Conservation (phyloP, 2,113 vertebrate genomes). For the Australoheros scitulus region DNA sequence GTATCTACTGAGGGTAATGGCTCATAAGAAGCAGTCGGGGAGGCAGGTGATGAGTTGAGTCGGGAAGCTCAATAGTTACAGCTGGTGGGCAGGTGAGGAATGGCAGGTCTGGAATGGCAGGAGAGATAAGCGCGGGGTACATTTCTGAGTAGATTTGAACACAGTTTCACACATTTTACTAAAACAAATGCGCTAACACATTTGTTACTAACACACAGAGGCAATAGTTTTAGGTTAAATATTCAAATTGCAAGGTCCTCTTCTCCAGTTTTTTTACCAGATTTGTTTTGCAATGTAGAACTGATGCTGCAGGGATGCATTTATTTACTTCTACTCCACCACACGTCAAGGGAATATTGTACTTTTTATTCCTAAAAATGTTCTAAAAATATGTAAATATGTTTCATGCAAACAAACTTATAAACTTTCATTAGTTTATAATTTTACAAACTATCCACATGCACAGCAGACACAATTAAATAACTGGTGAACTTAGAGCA, state of each 20-base stretch:
- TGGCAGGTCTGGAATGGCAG: not conserved
- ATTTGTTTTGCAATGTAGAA: not conserved
- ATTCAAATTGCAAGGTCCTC: not conserved
- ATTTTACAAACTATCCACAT: not conserved
- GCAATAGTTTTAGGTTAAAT: not conserved
- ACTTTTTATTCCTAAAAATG: not conserved
- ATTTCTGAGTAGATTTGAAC: not conserved
- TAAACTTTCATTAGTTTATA: not conserved
- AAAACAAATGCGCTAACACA: not conserved
- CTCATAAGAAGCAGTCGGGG: slow-evolving; percentile 26
- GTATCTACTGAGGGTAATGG: slow-evolving; percentile 27
- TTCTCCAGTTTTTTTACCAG: not conserved
- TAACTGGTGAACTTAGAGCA: not conserved
- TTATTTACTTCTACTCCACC: not conserved
- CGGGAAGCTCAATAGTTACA: not conserved
- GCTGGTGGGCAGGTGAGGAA: slow-evolving; percentile 41
- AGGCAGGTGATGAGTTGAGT: slow-evolving; percentile 5
- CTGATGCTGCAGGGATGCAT: not conserved
- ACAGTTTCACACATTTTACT: not conserved
- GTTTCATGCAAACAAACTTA: not conserved
- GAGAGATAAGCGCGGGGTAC: not conserved
- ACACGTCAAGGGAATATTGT: not conserved
- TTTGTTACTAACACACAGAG: not conserved
- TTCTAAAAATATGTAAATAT: not conserved
- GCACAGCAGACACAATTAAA: not conserved